A percentile compares a stretch with the other conserved stretches of the same genome.
These are phyloP conservation scores for Cossypha niveicapilla DNA, from an alignment of 2,797 vertebrate species.

Conservation along the genomic window DNA sequence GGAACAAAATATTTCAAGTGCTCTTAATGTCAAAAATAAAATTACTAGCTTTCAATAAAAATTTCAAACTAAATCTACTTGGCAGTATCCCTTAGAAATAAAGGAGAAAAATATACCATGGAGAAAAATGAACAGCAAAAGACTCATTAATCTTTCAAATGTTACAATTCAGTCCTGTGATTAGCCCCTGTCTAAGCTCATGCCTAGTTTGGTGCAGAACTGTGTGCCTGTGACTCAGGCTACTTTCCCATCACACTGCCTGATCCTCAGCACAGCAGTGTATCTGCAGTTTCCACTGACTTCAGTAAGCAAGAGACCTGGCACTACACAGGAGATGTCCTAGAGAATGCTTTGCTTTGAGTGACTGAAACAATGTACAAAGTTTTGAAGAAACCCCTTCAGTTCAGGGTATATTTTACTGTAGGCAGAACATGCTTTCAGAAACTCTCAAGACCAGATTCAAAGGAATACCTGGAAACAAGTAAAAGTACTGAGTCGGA, in stretches of 20 bases:
- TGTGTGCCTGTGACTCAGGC: not conserved
- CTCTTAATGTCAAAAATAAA: not conserved
- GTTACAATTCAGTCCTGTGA: not conserved
- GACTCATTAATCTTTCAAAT: not conserved
- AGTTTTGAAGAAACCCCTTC: not conserved
- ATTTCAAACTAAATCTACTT: not conserved
- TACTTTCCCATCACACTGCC: not conserved
- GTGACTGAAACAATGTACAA: not conserved
- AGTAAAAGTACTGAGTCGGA: not conserved
- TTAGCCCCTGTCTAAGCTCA: not conserved
- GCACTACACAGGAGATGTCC: not conserved
- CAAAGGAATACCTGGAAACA: not conserved
- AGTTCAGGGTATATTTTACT: not conserved
- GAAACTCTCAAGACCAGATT: not conserved
- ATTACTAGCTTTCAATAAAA: not conserved
- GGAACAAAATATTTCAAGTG: not conserved
- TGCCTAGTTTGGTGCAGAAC: not conserved
- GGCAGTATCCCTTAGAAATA: not conserved
- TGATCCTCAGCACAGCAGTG: not conserved
- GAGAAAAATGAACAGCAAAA: not conserved
- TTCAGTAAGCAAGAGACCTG: not conserved
- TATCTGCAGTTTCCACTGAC: not conserved
- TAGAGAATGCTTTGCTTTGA: not conserved
- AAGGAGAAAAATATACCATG: not conserved
- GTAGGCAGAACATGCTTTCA: not conserved